Base-by-base conservation (phyloP, 2,888 invertebrate genomes). In the Byasa hedistus region DNA sequence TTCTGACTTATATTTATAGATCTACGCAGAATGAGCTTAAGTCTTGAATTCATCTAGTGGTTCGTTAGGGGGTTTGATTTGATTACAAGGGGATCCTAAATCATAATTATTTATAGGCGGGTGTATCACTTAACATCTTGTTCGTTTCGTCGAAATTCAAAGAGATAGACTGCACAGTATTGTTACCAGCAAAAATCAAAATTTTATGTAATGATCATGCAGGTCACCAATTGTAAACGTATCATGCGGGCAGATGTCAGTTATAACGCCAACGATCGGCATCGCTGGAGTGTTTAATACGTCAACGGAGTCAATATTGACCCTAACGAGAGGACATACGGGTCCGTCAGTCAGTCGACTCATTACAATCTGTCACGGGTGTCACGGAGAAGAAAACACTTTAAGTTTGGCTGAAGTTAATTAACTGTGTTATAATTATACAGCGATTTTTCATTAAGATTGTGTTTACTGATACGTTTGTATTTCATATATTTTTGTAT, bases 291-390 rank as follows among this genome's bases (percentile, higher is more conserved):
- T 69, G 69, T 67, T 71, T 69, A 70, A 72, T 70, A 69, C 66
- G 62, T 63, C 73, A 71, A 71, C 76, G 72, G 73, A 75, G 72
- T 71, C 76, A 79, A 79, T 79, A 79, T 82, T 81, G 81, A 48
- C 80, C 76, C 76, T 75, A 76, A 76, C 75, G 70, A 73, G 71
- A 69, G 73, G 66, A 71, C 71, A 85, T 86, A 85, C 83, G 86
- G 85, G 85, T 76, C 22, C 23, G 75, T 75, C 75, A 52, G 68
- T 77, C 75, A 67, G 19, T n/a, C 67, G 69, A 68, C 70, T 63
- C 62, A 67, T 70, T 67, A 70, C 64, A 67, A 59, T 59, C 59
- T 65, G 65, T 63, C 61, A 66, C 66, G 57, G 21, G 54, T 57
- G 61, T 61, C 67, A 55, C 44, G 15, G 51, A 36, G 44, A 62